A percentile compares a stretch with the other conserved stretches of the same genome.
phyloP scores from a whole-genome alignment of 2,797 vertebrate genomes.

The Eupleurogrammus muticus region DNA sequence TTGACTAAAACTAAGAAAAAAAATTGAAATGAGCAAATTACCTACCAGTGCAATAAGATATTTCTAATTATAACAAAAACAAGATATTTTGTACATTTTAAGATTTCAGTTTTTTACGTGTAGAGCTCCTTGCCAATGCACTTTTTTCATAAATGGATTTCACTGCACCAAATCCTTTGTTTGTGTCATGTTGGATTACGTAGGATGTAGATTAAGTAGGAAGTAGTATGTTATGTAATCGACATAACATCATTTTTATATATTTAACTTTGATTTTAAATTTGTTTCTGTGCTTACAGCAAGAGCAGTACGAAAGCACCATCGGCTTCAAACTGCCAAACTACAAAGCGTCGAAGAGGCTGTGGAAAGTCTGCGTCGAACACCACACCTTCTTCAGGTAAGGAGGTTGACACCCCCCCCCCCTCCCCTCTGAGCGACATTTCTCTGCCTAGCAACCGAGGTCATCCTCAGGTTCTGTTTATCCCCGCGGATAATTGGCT shows the following conservation, averaged over 20 bases:
- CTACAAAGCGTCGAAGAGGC: slow-evolving; percentile 95
- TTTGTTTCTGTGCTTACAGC: slow-evolving; percentile 77
- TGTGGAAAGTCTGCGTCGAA: slow-evolving; percentile 98
- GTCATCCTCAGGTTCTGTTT: slow-evolving; percentile 27
- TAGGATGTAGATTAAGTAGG: too few species aligned
- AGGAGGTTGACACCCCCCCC: slow-evolving; percentile 1
- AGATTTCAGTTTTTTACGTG: not conserved
- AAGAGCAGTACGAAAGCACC: slow-evolving; percentile 95
- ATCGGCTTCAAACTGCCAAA: slow-evolving; percentile 95
- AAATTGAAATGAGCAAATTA: too few species aligned
- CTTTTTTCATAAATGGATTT: too few species aligned
- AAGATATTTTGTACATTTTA: too few species aligned
- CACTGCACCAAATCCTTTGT: not conserved
- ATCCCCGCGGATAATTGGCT: slow-evolving; percentile 62
- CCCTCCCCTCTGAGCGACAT: slow-evolving; percentile 7
- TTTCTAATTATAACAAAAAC: too few species aligned
- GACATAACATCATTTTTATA: not conserved
- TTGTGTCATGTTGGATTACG: not conserved
- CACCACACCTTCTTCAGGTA: slow-evolving; percentile 99
- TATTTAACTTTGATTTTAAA: not conserved
- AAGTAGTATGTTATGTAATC: too few species aligned
- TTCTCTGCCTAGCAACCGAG: slow-evolving; percentile 43
- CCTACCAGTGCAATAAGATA: too few species aligned
- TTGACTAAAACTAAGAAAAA: too few species aligned
- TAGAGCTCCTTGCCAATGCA: not conserved